Evolutionary conservation across 2,113 vertebrate species (phyloP).

Genomic region (Gila orcuttii): DNA sequence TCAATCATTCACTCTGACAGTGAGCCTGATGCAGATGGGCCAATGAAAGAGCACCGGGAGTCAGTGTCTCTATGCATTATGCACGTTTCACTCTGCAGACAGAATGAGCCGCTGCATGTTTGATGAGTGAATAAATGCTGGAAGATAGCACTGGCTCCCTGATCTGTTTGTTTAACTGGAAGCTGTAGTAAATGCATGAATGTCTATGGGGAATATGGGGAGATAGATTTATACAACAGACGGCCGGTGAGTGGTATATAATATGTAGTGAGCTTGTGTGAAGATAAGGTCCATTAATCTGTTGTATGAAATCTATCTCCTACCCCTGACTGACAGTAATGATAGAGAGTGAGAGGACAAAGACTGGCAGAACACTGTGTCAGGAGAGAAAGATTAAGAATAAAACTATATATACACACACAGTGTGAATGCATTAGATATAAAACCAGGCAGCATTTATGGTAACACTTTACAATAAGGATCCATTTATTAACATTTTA

Average conservation of each 20-base stretch:
- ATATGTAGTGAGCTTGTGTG: slow-evolving; percentile 19
- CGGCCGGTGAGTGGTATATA: not conserved
- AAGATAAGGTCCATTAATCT: slow-evolving; percentile 29
- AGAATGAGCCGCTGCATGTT: slow-evolving; percentile 19
- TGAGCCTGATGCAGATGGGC: slow-evolving; percentile 15
- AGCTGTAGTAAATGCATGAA: slow-evolving; percentile 15
- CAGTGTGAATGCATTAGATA: not conserved
- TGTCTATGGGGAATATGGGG: not conserved
- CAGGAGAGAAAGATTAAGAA: not conserved
- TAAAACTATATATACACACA: not conserved
- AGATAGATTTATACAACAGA: slow-evolving; percentile 23
- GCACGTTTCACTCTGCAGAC: not conserved
- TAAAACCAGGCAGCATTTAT: not conserved
- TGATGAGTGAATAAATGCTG: slow-evolving; percentile 9
- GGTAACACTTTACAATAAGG: not conserved
- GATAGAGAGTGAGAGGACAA: not conserved
- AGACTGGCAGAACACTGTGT: not conserved
- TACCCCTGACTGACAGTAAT: not conserved
- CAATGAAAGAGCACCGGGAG: not conserved
- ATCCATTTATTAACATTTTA: not conserved
- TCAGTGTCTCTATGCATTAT: slow-evolving; percentile 30
- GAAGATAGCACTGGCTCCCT: not conserved
- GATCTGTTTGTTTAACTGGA: slow-evolving; percentile 38
- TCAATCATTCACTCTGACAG: slow-evolving; percentile 14
- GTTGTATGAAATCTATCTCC: slow-evolving; percentile 1